Base-by-base conservation (phyloP, 2,888 invertebrate species). In the Mycalesis mineus region DNA sequence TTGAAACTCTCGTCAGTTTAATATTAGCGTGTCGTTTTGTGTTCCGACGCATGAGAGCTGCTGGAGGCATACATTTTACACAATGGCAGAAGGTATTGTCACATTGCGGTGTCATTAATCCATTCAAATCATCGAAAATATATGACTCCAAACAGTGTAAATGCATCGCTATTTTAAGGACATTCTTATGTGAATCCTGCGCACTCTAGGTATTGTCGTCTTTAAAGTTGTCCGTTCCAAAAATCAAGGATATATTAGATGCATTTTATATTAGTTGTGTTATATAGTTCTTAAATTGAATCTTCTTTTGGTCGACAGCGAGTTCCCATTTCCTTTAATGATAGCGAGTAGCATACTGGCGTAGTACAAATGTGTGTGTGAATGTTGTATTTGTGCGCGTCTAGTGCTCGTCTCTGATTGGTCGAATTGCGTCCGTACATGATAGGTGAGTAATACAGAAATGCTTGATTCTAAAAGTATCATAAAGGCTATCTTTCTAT, bases 311-410 rank as follows among this genome's bases (percentile, higher is more conserved):
- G 77, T 74, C 74, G 74, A 65, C 72, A 76, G 78, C 64, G 77
- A 70, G 54, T 67, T 68, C 74, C 68, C 67, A 2, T 22, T 22
- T 64, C 65, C 68, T 76, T 59, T 57, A 75, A 71, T 65, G 51
- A 65, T 81, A 82, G 82, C 81, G 80, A 82, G 80, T 80, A 81
- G 80, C 81, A 81, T 83, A 84, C 86, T 86, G 86, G 79, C 83
- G 82, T 84, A 87, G 88, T 88, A 86, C 87, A 88, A 88, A 87
- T 83, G 82, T 77, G 68, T 74, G 83, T 78, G 78, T 82, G 84
- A 71, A 66, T 78, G 77, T 53, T 15, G 11, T 74, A 66, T 65
- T 63, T 66, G 71, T 69, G 69, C 65, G 66, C 65, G 67, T 50
- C 57, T 58, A 55, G 55, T 40, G 40, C 57, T 59, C 60, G 58